A percentile compares a stretch with the other conserved stretches of the same genome.
Evolutionary conservation across 2,888 invertebrate species (phyloP).

Genomic region (Slavum lentiscoides): DNA sequence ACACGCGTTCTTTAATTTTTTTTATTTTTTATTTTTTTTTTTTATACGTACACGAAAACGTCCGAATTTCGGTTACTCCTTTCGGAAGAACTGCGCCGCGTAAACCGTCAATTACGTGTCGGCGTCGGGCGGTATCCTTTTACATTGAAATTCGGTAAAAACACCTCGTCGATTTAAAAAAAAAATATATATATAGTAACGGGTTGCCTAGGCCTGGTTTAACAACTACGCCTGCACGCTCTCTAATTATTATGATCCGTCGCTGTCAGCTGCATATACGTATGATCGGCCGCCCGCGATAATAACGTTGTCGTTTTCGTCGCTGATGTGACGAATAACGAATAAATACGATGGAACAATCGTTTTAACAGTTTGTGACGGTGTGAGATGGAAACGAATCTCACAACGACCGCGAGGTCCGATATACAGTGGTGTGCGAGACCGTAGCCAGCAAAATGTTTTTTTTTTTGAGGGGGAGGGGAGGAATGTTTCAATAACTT

Average conservation of each 20-base stretch:
- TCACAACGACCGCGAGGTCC: conserved; percentile 9
- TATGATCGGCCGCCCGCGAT: conserved; percentile 14
- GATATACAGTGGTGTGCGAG: no score
- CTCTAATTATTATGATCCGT: conserved; percentile 39
- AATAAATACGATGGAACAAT: no score
- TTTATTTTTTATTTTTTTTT: not conserved
- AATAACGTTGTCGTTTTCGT: conserved; percentile 18
- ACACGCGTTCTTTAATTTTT: no score
- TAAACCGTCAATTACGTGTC: conserved; percentile 42
- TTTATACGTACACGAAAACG: conserved; percentile 22
- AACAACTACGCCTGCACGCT: not conserved
- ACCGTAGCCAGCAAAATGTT: no score
- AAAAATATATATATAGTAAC: no score
- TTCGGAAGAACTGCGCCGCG: conserved; percentile 17
- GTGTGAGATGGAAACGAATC: not conserved
- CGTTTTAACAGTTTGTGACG: not conserved
- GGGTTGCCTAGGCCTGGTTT: not conserved
- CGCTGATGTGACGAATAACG: no score
- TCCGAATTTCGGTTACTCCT: conserved; percentile 33
- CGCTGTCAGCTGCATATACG: conserved; percentile 5
- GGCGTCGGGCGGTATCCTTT: conserved; percentile 48
- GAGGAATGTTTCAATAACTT: no score
- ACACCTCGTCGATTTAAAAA: conserved; percentile 41
- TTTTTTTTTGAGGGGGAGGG: no score
- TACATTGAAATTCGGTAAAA: conserved; percentile 46